Conservation (phyloP, 2,113 vertebrate genomes). For the Dinomys branickii region DNA sequence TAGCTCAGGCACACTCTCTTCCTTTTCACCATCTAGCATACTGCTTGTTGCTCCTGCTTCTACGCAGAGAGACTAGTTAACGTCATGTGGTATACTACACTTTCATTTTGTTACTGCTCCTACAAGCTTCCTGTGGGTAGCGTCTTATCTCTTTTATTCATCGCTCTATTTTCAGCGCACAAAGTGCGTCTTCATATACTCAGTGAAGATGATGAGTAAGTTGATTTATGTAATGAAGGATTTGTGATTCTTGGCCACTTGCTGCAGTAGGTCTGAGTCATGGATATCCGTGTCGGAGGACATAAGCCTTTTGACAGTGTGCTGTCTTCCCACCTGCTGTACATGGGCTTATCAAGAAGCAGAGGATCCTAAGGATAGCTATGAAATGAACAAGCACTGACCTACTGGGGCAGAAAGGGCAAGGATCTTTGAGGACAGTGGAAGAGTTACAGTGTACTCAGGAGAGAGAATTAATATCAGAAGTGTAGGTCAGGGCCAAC, state of each 20-base stretch:
- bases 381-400: neutral
- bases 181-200: neutral
- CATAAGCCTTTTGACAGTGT: neutral
- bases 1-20: too few relatives aligned
- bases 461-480: neutral
- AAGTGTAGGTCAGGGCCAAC: neutral
- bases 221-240: neutral
- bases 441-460: neutral
- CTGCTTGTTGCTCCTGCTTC: neutral
- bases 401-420: neutral
- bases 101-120: neutral
- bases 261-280: neutral
- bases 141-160: neutral
- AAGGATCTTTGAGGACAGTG: neutral
- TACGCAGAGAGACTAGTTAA: neutral
- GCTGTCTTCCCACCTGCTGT: rapidly evolving
- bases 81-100: neutral
- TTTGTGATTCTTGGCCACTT: neutral
- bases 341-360: neutral
- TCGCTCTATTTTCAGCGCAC: neutral
- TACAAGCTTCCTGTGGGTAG: neutral
- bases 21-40: neutral
- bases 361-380: neutral
- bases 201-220: neutral
- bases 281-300: neutral